Evolutionary conservation across 2,888 invertebrate genomes (phyloP).

Genomic region (Lasiommata megera): DNA sequence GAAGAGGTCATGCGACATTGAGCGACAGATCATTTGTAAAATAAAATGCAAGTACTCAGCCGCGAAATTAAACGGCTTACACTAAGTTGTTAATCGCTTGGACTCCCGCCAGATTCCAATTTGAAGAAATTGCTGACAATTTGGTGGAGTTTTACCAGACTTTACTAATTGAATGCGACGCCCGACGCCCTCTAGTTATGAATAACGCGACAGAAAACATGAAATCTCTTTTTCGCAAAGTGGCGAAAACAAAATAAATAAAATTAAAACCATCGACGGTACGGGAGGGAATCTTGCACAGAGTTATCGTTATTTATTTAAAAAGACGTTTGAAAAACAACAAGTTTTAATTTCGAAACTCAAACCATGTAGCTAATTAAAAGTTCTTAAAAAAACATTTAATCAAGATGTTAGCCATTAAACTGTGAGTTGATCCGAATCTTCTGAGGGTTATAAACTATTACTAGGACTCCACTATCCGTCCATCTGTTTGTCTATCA

Average conservation of each 20-base stretch:
- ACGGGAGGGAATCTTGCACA: no score
- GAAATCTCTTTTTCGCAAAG: not conserved
- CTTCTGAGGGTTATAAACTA: no score
- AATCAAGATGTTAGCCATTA: no score
- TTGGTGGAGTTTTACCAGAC: slow-evolving; percentile 29
- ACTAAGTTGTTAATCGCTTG: slow-evolving; percentile 70
- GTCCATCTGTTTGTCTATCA: no score
- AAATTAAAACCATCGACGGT: not conserved
- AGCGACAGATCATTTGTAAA: slow-evolving; percentile 17
- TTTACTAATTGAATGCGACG: slow-evolving; percentile 25
- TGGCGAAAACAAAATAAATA: not conserved
- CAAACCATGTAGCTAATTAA: no score
- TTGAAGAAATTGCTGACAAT: slow-evolving; percentile 65
- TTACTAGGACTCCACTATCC: no score
- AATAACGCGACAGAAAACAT: slow-evolving; percentile 8
- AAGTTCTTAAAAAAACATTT: no score
- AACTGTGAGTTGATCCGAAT: no score
- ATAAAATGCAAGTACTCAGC: slow-evolving; percentile 49
- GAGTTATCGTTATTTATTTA: not conserved
- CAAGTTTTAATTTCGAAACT: no score
- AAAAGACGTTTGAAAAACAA: not conserved
- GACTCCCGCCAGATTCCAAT: slow-evolving; percentile 63
- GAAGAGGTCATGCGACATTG: not conserved
- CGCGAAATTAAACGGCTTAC: slow-evolving; percentile 68
- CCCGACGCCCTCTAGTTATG: slow-evolving; percentile 18